Percentiles rank a stretch among this genome's conserved stretches.
Conservation (phyloP, 2,113 vertebrate species). For the human region GRCh38 chr1:16697501-16698000, state of each 20-base stretch:
- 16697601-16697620: conserved; percentile 56
- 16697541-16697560: neutral
- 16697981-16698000: neutral
- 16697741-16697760: neutral
- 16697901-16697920: neutral
- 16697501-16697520: conserved; percentile 19
- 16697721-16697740: neutral
- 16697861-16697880: neutral
- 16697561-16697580: neutral
- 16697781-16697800: neutral
- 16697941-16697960: neutral
- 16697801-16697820: neutral
- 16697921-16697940: neutral
- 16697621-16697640: neutral
- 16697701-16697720: neutral
- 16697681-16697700: neutral
- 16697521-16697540: neutral
- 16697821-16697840: neutral
- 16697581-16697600: conserved; percentile 56
- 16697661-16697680: neutral
- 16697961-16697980: neutral
- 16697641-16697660: neutral
- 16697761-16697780: neutral
- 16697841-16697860: fast-evolving
- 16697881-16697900: too few species aligned